Percentiles rank a stretch among this genome's conserved stretches.
Evolutionary conservation across 1,140 invertebrate genomes (phyloP).

Genomic region (Microvelia longipes): DNA sequence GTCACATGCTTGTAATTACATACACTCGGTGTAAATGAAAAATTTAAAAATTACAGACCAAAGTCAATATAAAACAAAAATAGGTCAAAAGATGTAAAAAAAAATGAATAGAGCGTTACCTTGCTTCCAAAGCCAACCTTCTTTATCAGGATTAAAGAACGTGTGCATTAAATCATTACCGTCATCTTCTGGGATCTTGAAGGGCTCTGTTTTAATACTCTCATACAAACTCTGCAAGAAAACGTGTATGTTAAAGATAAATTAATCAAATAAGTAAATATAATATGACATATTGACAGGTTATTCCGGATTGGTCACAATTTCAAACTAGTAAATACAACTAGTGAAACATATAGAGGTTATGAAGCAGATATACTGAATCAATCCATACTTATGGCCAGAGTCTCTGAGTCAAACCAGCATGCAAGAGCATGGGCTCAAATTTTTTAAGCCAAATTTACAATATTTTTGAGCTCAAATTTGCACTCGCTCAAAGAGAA

Average conservation of each 20-base stretch:
- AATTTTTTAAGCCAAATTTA: no score
- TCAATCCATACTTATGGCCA: no score
- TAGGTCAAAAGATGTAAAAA: background rate
- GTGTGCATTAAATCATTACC: slow-evolving; percentile 98
- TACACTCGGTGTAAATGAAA: background rate
- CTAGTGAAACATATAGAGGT: no score
- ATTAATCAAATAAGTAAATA: slow-evolving; percentile 13
- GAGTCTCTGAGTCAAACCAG: no score
- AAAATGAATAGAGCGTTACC: slow-evolving; percentile 36
- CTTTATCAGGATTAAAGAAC: slow-evolving; percentile 98
- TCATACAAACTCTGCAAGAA: slow-evolving; percentile 78
- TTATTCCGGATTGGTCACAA: background rate
- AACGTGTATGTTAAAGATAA: no score
- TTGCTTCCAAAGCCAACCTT: slow-evolving; percentile 99
- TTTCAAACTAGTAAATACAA: background rate
- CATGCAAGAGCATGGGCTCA: no score
- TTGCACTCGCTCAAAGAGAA: no score
- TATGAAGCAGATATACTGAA: no score
- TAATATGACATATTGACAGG: background rate
- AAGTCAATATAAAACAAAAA: background rate
- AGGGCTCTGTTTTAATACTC: slow-evolving; percentile 96
- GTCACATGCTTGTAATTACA: no score
- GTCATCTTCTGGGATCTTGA: slow-evolving; percentile 98
- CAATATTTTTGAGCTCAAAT: no score
- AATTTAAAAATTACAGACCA: slow-evolving; percentile 1